Evolutionary conservation across 2,113 vertebrate genomes (phyloP), one percentile per base, ranked within the genome.

Genomic region (Budorcas taxicolor): DNA sequence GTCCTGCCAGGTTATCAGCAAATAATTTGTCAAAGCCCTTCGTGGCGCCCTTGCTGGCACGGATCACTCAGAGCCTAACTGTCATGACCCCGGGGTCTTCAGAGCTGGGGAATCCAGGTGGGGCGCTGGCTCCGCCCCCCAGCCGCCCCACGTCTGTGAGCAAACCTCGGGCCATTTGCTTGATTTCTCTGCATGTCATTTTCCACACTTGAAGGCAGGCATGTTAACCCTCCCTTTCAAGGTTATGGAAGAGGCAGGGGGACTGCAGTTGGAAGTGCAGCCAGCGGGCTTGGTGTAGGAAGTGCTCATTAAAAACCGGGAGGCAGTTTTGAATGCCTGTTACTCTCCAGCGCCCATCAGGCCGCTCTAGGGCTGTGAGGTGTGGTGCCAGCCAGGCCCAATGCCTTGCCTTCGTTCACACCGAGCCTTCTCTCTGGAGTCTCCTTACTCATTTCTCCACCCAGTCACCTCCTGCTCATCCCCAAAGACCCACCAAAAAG

Each of bases 1-100:
- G 64, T 93, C 86, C 97, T 98, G 97, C 96, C 89, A 27, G 89
- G 78, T n/a, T 50, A 58, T 55, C 57, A 67, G 97, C 97, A 93
- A 31, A 94, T 90, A 29, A 67, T 86, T 91, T 91, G 95, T 96
- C 47, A 27, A 97, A 95, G 95, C 62, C 96, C 95, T 55, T 92
- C 90, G 90, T 57, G 89, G 97, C 2, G 21, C 11, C 92, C 74
- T 81, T 78, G 80, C 96, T 87, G 85, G 91, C 87, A 85, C 94
- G 0, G 27, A 40, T 45, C 25, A 0, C 16, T 4, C 9, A 14
- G 71, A 6, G 10, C 19, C 67, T 74, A 23, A 74, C 17, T 74
- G n/a, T 40, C 67, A 23, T 5, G 19, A 40, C 19, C 67, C 67
- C n/a, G 0, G 19, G 19, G 67, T 74, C n/a, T 74, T 74, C 67